A percentile compares a stretch with the other conserved stretches of the same genome.
These are phyloP conservation scores for Lobophora halterata DNA, from an alignment of 2,888 invertebrate species.

Conservation along the genomic window DNA sequence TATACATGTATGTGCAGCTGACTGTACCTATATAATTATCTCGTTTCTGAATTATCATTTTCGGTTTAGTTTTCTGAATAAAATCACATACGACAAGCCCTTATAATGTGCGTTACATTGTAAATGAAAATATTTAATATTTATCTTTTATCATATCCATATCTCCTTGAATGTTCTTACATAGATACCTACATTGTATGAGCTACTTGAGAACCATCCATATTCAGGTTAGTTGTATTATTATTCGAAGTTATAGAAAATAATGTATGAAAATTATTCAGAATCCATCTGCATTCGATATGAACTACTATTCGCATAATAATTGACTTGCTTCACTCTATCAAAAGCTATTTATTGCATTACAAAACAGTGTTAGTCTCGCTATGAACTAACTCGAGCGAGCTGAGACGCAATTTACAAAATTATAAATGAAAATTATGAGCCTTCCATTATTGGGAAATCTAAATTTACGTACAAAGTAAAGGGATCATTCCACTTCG, in stretches of 20 bases:
- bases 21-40: no score
- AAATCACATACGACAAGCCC: no score
- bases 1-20: no score
- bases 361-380: conserved; percentile 43
- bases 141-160: background rate
- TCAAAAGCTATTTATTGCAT: conserved; percentile 44
- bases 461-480: conserved; percentile 27
- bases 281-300: conserved; percentile 28
- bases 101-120: no score
- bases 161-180: conserved; percentile 1
- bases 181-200: conserved; percentile 9
- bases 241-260: conserved; percentile 14
- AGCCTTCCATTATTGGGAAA: conserved; percentile 27
- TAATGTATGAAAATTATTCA: conserved; percentile 21
- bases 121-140: background rate
- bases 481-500: no score
- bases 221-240: conserved; percentile 11
- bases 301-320: conserved; percentile 28
- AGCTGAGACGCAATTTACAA: conserved; percentile 36
- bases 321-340: conserved; percentile 40
- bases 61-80: no score
- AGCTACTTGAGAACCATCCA: conserved; percentile 1
- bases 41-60: no score
- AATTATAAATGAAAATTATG: conserved; percentile 44
- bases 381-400: conserved; percentile 32